Evolutionary conservation across 2,888 invertebrate genomes (phyloP).

Genomic region (Drosophila setosimentum): DNA sequence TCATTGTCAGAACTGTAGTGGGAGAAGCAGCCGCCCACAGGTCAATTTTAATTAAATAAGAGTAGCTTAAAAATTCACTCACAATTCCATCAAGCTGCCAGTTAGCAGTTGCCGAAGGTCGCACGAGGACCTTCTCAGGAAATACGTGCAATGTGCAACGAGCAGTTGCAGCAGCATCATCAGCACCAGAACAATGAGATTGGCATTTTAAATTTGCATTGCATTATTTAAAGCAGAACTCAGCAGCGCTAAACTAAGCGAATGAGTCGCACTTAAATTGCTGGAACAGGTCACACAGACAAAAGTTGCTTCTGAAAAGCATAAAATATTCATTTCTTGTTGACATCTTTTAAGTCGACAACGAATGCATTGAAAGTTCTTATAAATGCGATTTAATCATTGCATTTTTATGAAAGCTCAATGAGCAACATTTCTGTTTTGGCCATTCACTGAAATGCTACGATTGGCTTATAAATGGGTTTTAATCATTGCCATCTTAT

Average conservation of each 20-base stretch:
- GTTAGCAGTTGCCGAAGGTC: constrained; percentile 23
- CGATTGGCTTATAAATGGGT: no score
- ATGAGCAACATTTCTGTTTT: not conserved
- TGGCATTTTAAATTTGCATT: constrained; percentile 18
- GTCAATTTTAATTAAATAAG: constrained; percentile 28
- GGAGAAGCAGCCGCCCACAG: not conserved
- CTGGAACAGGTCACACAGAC: not conserved
- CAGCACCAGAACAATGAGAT: not conserved
- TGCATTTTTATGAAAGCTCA: not conserved
- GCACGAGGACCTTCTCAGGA: constrained; percentile 3
- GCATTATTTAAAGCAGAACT: not conserved
- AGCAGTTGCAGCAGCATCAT: not conserved
- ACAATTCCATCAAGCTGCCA: constrained; percentile 7
- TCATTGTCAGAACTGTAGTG: not conserved
- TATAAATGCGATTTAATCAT: not conserved
- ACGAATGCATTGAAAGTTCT: not conserved
- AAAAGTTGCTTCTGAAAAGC: not conserved
- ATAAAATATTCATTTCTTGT: not conserved
- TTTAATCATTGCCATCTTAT: not conserved
- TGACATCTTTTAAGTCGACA: not conserved
- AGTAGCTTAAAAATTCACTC: not conserved
- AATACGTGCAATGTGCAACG: constrained; percentile 7
- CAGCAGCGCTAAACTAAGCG: not conserved
- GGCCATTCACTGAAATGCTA: not conserved
- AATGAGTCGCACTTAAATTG: not conserved